Evolutionary conservation across 1,140 invertebrate species (phyloP), one percentile per base, ranked within the genome.

Genomic region (Myzus persicae): DNA sequence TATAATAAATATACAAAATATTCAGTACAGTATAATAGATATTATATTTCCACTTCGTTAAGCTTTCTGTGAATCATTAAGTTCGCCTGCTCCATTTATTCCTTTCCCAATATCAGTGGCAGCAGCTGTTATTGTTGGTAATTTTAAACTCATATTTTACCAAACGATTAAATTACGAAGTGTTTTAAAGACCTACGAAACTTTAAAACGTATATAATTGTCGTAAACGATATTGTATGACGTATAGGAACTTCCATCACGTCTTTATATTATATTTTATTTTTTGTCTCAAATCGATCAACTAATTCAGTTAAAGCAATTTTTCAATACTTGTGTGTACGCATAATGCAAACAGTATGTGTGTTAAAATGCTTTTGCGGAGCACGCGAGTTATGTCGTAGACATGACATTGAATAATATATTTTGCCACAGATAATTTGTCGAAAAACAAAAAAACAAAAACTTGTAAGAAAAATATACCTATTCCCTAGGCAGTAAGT

Each of bases 31-130:
- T 85, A 44, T 44, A 38, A 51, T 20, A 38, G 22, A 88, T 88
- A 48, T 89, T 38, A 89, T 51, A 89, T 51, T 51, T 89, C 87
- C 87, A 51, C 46, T 51, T 89, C 46, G 87, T 89, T 51, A 89
- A 89, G 36, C 85, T 87, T 87, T 87, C 31, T 87, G 42, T 36
- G 31, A 87, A 87, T 87, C 85, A 87, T 87, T 87, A 87, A n/a
- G 44, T 36, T 87, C 6, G 14, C 40, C 26, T 44, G 84, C 84
- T 18, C 11, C 44, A 87, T 87, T 84, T 84, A 46, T 87, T 87
- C 14, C 42, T 46, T 42, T 26, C 11, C 40, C 8, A 46, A 46
- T 18, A 42, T 40, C 26, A 59, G 54, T 26, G 31, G 54, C 38
- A 20, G 40, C 31, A n/a, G 59, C 59, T 18, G 31, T 22, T 76